A percentile compares a stretch with the other conserved stretches of the same genome.
These are phyloP conservation scores for Malacoraja senta DNA, from an alignment of 2,797 vertebrate species.

Conservation along the genomic window DNA sequence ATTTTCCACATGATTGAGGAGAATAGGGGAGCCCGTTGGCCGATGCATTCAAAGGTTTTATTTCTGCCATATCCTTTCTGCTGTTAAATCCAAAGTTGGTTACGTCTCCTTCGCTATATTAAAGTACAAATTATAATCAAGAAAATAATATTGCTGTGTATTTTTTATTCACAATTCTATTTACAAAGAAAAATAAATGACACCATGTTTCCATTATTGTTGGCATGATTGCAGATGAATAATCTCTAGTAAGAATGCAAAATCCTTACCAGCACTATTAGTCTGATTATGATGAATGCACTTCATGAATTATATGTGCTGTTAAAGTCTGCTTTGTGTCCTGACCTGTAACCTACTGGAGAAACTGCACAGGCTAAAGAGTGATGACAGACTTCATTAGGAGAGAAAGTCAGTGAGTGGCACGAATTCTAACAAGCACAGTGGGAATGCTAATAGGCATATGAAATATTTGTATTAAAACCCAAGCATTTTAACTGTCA, in stretches of 20 bases:
- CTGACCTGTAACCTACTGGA: slow-evolving; percentile 7
- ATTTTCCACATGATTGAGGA: background rate
- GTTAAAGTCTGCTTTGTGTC: background rate
- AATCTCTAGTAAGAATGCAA: background rate
- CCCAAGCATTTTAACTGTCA: background rate
- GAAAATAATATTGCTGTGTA: background rate
- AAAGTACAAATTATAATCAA: background rate
- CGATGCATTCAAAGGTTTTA: background rate
- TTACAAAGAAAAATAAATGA: background rate
- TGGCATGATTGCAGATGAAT: background rate
- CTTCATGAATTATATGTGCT: background rate
- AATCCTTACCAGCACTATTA: slow-evolving; percentile 15
- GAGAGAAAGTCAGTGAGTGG: background rate
- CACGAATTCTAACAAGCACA: background rate
- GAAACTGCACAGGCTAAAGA: background rate
- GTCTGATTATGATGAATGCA: slow-evolving; percentile 4
- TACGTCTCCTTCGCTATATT: background rate
- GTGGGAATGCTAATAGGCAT: background rate
- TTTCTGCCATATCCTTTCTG: background rate
- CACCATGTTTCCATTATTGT: background rate
- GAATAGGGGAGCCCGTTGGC: background rate
- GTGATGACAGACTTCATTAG: background rate
- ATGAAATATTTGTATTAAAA: background rate
- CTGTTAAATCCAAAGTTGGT: background rate
- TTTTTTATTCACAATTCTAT: background rate